A percentile compares a stretch with the other conserved stretches of the same genome.
Evolutionary conservation across 2,888 invertebrate genomes (phyloP).

Genomic region (Polydrusus cervinus): DNA sequence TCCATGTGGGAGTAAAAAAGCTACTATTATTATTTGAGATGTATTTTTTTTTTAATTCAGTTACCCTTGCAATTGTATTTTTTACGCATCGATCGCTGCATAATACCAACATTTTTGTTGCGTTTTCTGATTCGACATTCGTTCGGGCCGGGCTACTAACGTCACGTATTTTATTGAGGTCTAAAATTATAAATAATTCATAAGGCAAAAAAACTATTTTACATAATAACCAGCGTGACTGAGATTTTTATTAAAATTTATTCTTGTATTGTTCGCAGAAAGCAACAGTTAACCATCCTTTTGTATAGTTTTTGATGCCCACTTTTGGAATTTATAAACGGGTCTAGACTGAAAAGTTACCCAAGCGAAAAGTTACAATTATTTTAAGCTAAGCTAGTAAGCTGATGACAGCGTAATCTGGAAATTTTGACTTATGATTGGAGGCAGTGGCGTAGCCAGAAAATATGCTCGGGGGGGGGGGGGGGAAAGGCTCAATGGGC

Average conservation of each 20-base stretch:
- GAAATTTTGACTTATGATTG: too few species aligned
- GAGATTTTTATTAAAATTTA: slow-evolving; percentile 38
- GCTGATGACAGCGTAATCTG: too few species aligned
- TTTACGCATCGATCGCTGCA: too few species aligned
- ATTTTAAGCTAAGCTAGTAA: background rate
- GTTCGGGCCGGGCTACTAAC: slow-evolving; percentile 17
- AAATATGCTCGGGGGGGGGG: too few species aligned
- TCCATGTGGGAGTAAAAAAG: too few species aligned
- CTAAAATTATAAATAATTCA: slow-evolving; percentile 39
- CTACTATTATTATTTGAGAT: too few species aligned
- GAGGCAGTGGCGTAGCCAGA: too few species aligned
- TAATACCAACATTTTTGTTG: background rate
- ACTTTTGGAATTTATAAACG: slow-evolving; percentile 17
- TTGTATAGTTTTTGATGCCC: slow-evolving; percentile 28
- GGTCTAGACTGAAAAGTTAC: slow-evolving; percentile 26
- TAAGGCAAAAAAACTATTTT: slow-evolving; percentile 32
- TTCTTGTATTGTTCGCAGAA: slow-evolving; percentile 30
- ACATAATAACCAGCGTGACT: slow-evolving; percentile 37
- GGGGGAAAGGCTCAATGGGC: too few species aligned
- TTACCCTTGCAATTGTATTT: too few species aligned
- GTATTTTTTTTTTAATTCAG: too few species aligned
- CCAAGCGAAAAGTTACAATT: slow-evolving; percentile 17
- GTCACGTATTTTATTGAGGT: slow-evolving; percentile 30
- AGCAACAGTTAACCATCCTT: slow-evolving; percentile 33
- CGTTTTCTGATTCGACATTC: background rate